phyloP scores from a whole-genome alignment of 2,113 vertebrate species.

The Daboia siamensis region DNA sequence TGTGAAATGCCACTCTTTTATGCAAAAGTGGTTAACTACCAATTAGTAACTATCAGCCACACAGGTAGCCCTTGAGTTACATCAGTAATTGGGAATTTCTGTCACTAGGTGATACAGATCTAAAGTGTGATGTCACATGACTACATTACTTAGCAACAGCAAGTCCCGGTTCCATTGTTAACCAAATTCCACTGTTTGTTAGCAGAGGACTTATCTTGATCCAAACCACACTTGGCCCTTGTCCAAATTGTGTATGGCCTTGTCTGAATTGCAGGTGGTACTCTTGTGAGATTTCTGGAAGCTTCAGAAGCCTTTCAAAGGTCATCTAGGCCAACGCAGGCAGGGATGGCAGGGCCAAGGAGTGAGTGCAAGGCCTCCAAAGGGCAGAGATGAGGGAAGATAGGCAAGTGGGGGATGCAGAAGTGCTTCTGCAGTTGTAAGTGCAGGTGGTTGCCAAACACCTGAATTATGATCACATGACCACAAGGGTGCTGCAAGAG shows the following conservation, averaged over 20 bases:
- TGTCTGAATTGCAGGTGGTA: not conserved
- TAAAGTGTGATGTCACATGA: not conserved
- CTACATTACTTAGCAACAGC: not conserved
- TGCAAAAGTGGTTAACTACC: not conserved
- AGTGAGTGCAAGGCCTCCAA: not conserved
- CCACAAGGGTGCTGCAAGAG: not conserved
- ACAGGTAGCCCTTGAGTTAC: not conserved
- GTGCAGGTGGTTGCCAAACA: not conserved
- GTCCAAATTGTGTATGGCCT: not conserved
- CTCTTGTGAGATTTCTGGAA: not conserved
- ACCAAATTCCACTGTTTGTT: not conserved
- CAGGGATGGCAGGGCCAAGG: not conserved
- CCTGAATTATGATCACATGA: not conserved
- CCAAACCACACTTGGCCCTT: not conserved
- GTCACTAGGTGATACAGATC: not conserved
- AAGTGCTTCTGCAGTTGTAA: not conserved
- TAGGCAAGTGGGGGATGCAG: not conserved
- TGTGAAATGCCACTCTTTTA: not conserved
- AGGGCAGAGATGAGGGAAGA: not conserved
- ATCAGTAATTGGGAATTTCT: not conserved
- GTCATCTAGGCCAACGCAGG: not conserved
- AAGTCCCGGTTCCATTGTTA: not conserved
- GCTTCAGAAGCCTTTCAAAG: not conserved
- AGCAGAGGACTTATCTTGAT: not conserved
- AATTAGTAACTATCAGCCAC: not conserved